Base-by-base conservation (phyloP, 1,140 invertebrate species). In the Drosophila rhopaloa region DNA sequence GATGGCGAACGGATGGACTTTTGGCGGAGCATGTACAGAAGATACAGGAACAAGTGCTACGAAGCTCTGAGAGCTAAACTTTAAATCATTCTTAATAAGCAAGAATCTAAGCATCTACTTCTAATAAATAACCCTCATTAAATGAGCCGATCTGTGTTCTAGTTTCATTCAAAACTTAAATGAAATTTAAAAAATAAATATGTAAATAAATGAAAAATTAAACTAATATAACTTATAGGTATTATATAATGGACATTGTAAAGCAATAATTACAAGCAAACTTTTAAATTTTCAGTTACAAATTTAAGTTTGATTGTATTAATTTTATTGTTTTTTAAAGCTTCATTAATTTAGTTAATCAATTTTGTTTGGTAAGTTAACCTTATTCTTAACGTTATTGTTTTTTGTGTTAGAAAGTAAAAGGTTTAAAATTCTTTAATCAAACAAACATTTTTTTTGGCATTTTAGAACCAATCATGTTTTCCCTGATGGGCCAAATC, bases 1-100 rank as follows among this genome's bases (percentile, higher is more conserved):
- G 84, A 93, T 56, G 57, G 43, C 1, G 90, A 93, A 13, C 80
- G 92, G 5, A 93, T 93, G 54, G 76, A 92, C 27, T 93, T 93
- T 41, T 93, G 92, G 92, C 74, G 80, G 5, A 79, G 74, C 50
- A 86, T 92, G 73, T 92, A 92, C 53, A 75, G 79, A 46, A 70
- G 61, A 40, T 91, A 85, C 40, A 76, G 29, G 13, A 40, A 71
- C 2, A 51, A 74, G 10, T 70, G 57, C 19, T 68, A 73, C 35
- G 67, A 78, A 14, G 51, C 47, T n/a, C 1, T 88, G 5, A 77
- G 73, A 38, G 83, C 90, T 0, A 91, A 90, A 43, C 56, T 91
- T 6, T 91, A 55, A 79, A 6, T 43, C 14, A n/a, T 41, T 5
- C 5, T 35, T 11, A 41, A 8, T 48, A 41, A 5, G 27, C 13